phyloP scores from a whole-genome alignment of 1,140 invertebrate species.

The Euura saliciscinereae region DNA sequence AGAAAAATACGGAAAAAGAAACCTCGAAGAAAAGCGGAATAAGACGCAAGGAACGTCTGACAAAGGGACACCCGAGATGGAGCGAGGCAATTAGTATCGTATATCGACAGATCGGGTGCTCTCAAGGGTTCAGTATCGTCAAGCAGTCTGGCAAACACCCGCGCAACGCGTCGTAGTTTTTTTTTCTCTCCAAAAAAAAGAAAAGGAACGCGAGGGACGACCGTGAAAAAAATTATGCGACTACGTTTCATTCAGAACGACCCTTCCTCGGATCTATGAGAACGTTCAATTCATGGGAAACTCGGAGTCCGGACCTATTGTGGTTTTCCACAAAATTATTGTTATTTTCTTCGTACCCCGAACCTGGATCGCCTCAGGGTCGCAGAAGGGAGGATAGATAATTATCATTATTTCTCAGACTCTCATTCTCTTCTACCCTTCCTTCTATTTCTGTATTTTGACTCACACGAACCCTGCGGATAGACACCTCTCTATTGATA shows the following conservation, averaged over 20 bases:
- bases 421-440: background rate
- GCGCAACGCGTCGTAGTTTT: background rate
- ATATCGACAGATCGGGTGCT: constrained; percentile 48
- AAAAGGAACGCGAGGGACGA: too few species aligned
- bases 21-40: constrained; percentile 27
- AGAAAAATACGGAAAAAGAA: constrained; percentile 10
- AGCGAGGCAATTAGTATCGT: constrained; percentile 57
- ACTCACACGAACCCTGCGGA: background rate
- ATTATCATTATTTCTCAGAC: background rate
- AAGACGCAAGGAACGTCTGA: constrained; percentile 28
- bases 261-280: constrained; percentile 18
- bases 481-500: too few species aligned
- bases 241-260: constrained; percentile 45
- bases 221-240: background rate
- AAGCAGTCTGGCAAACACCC: background rate
- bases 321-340: constrained; percentile 16
- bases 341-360: constrained; percentile 15
- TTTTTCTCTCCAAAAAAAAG: too few species aligned
- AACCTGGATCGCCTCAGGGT: background rate
- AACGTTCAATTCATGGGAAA: constrained; percentile 45
- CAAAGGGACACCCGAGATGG: constrained; percentile 40
- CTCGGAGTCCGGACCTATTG: constrained; percentile 18
- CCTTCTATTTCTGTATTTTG: background rate
- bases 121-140: background rate
- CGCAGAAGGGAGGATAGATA: background rate